Base-by-base conservation (phyloP, 1,140 invertebrate species). In the Himalopsyche phryganea region DNA sequence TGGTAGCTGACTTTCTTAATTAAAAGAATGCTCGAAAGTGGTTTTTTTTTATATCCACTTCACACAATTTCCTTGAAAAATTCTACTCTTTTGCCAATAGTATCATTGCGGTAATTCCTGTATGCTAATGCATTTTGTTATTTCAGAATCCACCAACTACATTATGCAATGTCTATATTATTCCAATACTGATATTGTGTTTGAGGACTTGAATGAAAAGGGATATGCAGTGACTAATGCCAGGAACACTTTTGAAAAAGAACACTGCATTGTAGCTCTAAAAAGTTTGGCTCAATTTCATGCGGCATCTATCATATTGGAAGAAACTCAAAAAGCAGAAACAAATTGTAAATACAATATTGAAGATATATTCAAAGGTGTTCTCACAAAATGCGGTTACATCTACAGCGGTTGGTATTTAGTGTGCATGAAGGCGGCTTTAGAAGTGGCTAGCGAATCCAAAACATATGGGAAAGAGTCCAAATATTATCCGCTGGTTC, bases 201-300 rank as follows among this genome's bases (percentile, higher is more conserved):
- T 52, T 36, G 57, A 59, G 46, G 57, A 59, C 42, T 18, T 59
- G 33, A 20, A 14, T 38, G 17, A 35, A 17, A 40, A 38, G 28
- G 57, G 50, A 23, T 59, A 20, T 41, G n/a, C 17, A 20, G 46
- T 52, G 7, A 41, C 40, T n/a, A 35, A 40, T 10, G 10, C 38
- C 10, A 52, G 49, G 13, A 50, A 59, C 7, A 19, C 42, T 9
- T 41, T 59, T 19, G 44, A 51, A 19, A 48, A 52, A 11, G 11
- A 19, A 15, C 57, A 59, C 47, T 52, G 57, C 47, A 49, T 47
- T 5, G 32, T 28, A 9, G 44, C 57, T 11, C 41, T 59, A 3
- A 41, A 17, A 17, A 41, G 40, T 20, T 45, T 59, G 2, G 57
- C 49, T 3, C 44, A 52, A 19, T 48, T 59, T 47, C 57, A 59